Base-by-base conservation (phyloP, 2,113 vertebrate species). In the Benthochromis sp. region DNA sequence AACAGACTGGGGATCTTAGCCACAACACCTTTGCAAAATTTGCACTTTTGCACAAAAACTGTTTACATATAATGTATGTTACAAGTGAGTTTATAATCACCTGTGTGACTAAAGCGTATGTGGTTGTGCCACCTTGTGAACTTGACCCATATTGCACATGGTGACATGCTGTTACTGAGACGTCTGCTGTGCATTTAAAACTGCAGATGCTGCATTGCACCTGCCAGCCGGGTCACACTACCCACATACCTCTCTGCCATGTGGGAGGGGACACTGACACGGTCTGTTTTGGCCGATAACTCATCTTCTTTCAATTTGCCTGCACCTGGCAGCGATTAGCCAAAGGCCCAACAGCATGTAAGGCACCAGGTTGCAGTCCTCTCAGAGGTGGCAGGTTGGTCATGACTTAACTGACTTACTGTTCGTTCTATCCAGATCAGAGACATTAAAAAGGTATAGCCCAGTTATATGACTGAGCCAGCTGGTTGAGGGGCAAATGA, bases 181-280 rank as follows among this genome's bases (percentile, higher is more conserved):
- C 27, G 61, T 69, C 81, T 36, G 73, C 90, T 87, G 86, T 88
- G 59, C 16, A 9, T 40, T 81, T 88, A 84, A 91, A 94, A 85
- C 66, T 89, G 87, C 92, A 94, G 86, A 94, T 94, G 92, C 89
- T 86, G 80, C 86, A n/a, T 78, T 55, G 83, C 87, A 89, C 82
- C 90, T 91, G 90, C 85, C 90, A 93, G 89, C 81, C 82, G 78
- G 92, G 89, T 90, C 93, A 95, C 79, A 78, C 94, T 81, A 88
- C 87, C 93, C 92, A 63, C 81, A 43, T 54, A 16, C 61, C 81
- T 61, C 86, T 84, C 76, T 91, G 91, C 89, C 93, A 91, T 83
- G 90, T 83, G 87, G 78, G 85, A 82, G 16, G 50, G 19, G 87
- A 89, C 81, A 90, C 81, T 59, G 71, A 90, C 87, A 89, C 86